Base-by-base conservation (phyloP, 2,888 invertebrate genomes). In the Globia sparganii region DNA sequence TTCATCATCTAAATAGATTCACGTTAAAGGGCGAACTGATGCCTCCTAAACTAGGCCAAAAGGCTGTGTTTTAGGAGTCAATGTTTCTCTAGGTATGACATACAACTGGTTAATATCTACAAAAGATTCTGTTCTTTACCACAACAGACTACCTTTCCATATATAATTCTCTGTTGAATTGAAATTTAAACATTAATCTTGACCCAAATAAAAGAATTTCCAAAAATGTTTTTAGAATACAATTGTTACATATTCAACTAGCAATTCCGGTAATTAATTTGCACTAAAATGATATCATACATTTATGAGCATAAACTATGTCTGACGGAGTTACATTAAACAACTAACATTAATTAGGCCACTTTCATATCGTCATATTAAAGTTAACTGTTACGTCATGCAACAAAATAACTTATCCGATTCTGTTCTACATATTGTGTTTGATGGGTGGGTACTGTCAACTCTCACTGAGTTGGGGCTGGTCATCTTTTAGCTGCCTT, bases 331-430 rank as follows among this genome's bases (percentile, higher is more conserved):
- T 81, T 81, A 70, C 61, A 67, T 61, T 76, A 34, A 82, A 82
- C 78, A 62, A 78, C 62, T 83, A 83, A 78, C 66, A 74, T 70
- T 70, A 83, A 78, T 83, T 81, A 78, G 83, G 83, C 21, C 72
- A 81, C 40, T 81, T 78, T 72, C 83, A 81, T 81, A 80, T 46
- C 59, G 67, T n/a, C 43, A 56, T 46, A 72, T 15, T 70, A n/a
- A 59, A 78, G 53, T 68, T 72, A 72, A 70, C 43, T 61, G 31
- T 53, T 58, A 49, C 46, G 53, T 53, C 64, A 69, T 69, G 25
- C 53, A 65, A n/a, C 43, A 34, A 49, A 49, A 59, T 64, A n/a
- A 46, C 21, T 34, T 59, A 9, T 28, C 59, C 1, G 21, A 18
- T 34, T 25, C 25, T n/a, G 43, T 28, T 70, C 31, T 34, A 13